Evolutionary conservation across 2,888 invertebrate species (phyloP).

Genomic region (Homarus gammarus): DNA sequence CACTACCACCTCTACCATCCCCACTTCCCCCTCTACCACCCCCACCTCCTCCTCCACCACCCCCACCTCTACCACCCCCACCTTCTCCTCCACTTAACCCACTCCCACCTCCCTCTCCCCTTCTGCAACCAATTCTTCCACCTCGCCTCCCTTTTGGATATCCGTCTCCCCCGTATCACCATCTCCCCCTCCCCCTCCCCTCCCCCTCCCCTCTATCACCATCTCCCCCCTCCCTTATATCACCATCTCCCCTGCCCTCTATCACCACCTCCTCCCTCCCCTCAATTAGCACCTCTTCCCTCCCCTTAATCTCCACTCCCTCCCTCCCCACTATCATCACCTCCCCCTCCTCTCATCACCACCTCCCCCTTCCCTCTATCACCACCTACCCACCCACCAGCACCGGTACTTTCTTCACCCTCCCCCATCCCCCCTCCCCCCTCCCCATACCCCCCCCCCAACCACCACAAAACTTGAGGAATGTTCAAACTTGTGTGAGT

Average conservation of each 20-base stretch:
- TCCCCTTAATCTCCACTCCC: neutral
- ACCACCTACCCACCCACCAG: too few species aligned
- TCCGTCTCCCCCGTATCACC: neutral
- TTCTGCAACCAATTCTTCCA: neutral
- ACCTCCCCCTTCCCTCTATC: neutral
- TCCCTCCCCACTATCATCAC: neutral
- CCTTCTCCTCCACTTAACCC: neutral
- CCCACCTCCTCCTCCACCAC: conserved; percentile 1
- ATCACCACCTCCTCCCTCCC: neutral
- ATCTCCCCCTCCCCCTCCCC: neutral
- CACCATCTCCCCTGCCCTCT: neutral
- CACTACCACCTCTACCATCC: neutral
- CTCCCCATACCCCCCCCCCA: neutral
- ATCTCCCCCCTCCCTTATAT: neutral
- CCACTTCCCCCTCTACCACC: neutral
- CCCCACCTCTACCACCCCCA: neutral
- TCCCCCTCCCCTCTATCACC: neutral
- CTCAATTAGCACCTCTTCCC: neutral
- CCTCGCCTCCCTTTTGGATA: neutral
- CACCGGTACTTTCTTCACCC: neutral
- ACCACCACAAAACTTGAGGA: conserved; percentile 35
- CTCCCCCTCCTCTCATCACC: neutral
- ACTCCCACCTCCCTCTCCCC: neutral
- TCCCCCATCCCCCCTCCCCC: neutral
- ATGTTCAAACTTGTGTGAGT: conserved; percentile 36